Percentiles rank a stretch among this genome's conserved stretches.
Evolutionary conservation across 2,797 vertebrate genomes (phyloP).

Genomic region (Jordanella pulchra): DNA sequence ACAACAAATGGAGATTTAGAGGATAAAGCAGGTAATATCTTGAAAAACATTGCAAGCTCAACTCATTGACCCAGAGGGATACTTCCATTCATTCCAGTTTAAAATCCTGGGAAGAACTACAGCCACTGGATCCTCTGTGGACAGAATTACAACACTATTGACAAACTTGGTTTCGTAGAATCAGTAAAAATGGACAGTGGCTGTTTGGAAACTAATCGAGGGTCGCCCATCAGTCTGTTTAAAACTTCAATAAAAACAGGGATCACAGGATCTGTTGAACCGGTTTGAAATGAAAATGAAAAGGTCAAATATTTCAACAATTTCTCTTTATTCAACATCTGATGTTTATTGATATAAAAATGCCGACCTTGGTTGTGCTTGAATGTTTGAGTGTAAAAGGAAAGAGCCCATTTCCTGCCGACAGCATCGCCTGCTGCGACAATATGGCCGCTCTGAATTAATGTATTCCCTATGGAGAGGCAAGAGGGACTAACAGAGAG

Average conservation of each 20-base stretch:
- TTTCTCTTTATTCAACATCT: background rate
- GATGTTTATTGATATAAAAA: background rate
- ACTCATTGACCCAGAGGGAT: background rate
- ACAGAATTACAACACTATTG: no score
- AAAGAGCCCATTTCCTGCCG: conserved; percentile 40
- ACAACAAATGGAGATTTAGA: no score
- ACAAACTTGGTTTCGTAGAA: background rate
- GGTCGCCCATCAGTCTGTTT: background rate
- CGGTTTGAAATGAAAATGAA: background rate
- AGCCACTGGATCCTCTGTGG: background rate
- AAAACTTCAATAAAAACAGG: no score
- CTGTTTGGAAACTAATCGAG: no score
- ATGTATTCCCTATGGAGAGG: conserved; percentile 60
- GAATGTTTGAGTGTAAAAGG: conserved; percentile 24
- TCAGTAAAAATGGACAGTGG: background rate
- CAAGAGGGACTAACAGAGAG: conserved; percentile 58
- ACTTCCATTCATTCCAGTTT: background rate
- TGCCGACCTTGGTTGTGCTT: conserved; percentile 17
- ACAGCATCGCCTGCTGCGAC: conserved; percentile 48
- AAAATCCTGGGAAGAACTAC: background rate
- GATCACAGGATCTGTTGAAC: no score
- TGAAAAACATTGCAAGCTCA: background rate
- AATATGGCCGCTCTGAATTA: conserved; percentile 65
- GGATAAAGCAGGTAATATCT: no score
- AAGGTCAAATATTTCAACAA: fast-evolving